These are phyloP conservation scores for Larimichthys polyactis DNA, from an alignment of 2,113 vertebrate genomes.

Conservation along the genomic window DNA sequence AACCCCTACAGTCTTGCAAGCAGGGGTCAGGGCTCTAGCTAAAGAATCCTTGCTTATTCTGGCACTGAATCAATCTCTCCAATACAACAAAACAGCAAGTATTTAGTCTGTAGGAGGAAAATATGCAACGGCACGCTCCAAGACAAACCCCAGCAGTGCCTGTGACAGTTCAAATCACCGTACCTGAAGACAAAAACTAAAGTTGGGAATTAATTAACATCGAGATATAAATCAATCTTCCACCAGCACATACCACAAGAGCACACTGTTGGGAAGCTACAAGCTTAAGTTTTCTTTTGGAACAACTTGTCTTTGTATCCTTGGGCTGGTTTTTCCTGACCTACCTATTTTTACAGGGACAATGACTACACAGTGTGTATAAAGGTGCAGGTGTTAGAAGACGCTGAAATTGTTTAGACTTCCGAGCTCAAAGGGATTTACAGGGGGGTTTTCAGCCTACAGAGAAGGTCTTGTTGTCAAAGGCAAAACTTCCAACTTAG, in stretches of 20 bases:
- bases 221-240: not conserved
- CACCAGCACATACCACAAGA: not conserved
- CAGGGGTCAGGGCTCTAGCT: not conserved
- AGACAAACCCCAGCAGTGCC: not conserved
- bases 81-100: not conserved
- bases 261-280: not conserved
- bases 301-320: slow-evolving; percentile 11
- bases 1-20: not conserved
- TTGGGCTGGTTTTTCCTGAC: slow-evolving; percentile 10
- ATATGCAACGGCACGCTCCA: not conserved
- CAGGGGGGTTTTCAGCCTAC: not conserved
- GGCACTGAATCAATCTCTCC: not conserved
- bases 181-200: not conserved
- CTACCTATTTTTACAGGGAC: not conserved
- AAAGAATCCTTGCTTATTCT: not conserved
- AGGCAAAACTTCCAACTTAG: not conserved
- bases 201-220: not conserved
- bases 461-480: not conserved
- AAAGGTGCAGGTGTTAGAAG: not conserved
- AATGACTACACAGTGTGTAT: too few relatives aligned
- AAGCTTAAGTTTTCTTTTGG: not conserved
- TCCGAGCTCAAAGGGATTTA: not conserved
- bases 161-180: not conserved
- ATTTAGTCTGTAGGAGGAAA: not conserved
- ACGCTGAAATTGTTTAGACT: not conserved